Percentiles rank a stretch among this genome's conserved stretches.
phyloP scores from a whole-genome alignment of 2,113 vertebrate species.

The Plectropomus leopardus region DNA sequence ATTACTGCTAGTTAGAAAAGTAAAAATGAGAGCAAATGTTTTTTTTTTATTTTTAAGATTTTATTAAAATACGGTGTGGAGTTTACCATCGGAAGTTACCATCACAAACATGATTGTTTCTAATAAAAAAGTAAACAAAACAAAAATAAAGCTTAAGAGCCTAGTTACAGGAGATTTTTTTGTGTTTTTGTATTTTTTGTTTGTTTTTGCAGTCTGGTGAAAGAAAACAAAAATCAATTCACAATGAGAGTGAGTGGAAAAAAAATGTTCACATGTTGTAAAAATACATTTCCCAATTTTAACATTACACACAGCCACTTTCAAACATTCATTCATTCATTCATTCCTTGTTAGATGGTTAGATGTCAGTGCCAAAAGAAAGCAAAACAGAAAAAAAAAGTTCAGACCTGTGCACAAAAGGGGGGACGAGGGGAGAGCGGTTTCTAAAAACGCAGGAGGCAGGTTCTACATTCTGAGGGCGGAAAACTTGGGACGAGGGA shows the following conservation, averaged over 20 bases:
- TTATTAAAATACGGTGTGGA: conserved; percentile 92
- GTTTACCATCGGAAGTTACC: conserved; percentile 89
- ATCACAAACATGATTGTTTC: conserved; percentile 92
- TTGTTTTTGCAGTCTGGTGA: conserved; percentile 87
- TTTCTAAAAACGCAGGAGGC: conserved; percentile 62
- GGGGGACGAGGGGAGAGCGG: conserved; percentile 28
- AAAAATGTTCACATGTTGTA: conserved; percentile 86
- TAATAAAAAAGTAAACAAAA: conserved; percentile 90
- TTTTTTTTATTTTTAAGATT: conserved; percentile 81
- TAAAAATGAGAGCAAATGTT: conserved; percentile 22
- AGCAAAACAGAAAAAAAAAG: conserved; percentile 46
- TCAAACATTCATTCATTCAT: conserved; percentile 83
- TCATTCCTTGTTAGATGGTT: conserved; percentile 82
- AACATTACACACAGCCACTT: conserved; percentile 82
- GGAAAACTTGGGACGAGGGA: conserved; percentile 55
- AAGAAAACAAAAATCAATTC: conserved; percentile 80
- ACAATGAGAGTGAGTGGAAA: conserved; percentile 80
- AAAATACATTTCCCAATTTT: conserved; percentile 89
- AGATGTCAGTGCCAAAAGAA: conserved; percentile 83
- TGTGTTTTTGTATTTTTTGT: conserved; percentile 55
- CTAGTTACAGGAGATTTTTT: conserved; percentile 85
- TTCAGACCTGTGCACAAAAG: conserved; percentile 75
- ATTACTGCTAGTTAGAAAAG: not conserved
- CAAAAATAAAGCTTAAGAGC: conserved; percentile 89
- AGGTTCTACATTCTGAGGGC: conserved; percentile 64